Conservation (phyloP, 2,888 invertebrate genomes). For the Agrotis clavis region DNA sequence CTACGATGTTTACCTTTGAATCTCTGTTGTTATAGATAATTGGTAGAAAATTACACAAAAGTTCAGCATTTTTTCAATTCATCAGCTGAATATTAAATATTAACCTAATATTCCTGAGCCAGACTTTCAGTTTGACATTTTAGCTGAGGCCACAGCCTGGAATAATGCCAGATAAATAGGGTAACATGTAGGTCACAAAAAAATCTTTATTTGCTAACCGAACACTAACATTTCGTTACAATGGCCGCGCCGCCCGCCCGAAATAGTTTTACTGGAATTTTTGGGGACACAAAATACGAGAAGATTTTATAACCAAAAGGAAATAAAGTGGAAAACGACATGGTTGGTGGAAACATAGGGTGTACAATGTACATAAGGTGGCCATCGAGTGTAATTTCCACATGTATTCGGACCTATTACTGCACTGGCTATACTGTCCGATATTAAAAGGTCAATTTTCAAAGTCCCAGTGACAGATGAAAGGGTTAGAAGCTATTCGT, state of each 20-base stretch:
- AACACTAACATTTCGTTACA: background rate
- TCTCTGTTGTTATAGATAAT: background rate
- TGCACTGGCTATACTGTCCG: constrained; percentile 4
- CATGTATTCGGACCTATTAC: background rate
- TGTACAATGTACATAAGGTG: background rate
- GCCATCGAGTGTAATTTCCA: constrained; percentile 13
- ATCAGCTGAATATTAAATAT: background rate
- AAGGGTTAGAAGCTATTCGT: background rate
- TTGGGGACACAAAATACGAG: background rate
- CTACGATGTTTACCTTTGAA: background rate
- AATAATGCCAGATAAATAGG: constrained; percentile 24
- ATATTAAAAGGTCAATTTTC: background rate
- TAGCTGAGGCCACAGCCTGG: constrained; percentile 13
- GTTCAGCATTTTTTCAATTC: constrained; percentile 9
- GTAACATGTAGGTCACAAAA: constrained; percentile 7
- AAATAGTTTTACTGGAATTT: constrained; percentile 16
- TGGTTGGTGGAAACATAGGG: too few relatives aligned
- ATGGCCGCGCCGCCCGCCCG: background rate
- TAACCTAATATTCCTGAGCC: constrained; percentile 1
- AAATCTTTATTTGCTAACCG: constrained; percentile 5
- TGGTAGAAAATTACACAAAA: background rate
- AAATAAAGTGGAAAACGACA: too few relatives aligned
- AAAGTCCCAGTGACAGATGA: constrained; percentile 6
- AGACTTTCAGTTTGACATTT: constrained; percentile 17
- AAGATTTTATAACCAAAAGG: too few relatives aligned